phyloP scores from a whole-genome alignment of 2,888 invertebrate genomes.

The Polia nebulosa region DNA sequence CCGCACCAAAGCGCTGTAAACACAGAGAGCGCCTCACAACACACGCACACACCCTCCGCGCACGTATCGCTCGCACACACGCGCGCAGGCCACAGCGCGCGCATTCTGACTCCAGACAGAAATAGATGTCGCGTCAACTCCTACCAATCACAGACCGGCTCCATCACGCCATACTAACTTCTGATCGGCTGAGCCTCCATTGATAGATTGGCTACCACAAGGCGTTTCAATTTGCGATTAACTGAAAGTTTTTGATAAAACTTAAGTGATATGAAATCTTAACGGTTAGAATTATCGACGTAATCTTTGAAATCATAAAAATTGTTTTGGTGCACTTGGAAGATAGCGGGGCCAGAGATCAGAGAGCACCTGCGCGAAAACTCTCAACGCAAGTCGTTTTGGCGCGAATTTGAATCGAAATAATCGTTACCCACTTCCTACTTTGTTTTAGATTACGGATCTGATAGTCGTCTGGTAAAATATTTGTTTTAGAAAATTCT shows the following conservation, averaged over 20 bases:
- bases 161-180: conserved; percentile 80
- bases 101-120: conserved; percentile 81
- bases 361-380: conserved; percentile 67
- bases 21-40: conserved; percentile 87
- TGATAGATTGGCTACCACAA: conserved; percentile 86
- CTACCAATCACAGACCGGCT: conserved; percentile 78
- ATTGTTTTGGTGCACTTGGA: conserved; percentile 27
- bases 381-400: conserved; percentile 69
- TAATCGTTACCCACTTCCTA: conserved; percentile 55
- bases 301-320: conserved; percentile 70
- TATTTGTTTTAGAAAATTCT: conserved; percentile 18
- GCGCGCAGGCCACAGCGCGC: conserved; percentile 77
- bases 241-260: conserved; percentile 89
- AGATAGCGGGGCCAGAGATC: conserved; percentile 26
- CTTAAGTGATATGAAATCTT: conserved; percentile 86
- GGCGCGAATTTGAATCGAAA: conserved; percentile 74
- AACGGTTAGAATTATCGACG: conserved; percentile 77
- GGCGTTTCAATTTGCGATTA: conserved; percentile 88
- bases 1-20: conserved; percentile 90
- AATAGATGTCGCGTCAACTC: conserved; percentile 87
- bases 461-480: conserved; percentile 7
- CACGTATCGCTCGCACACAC: conserved; percentile 77
- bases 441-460: conserved; percentile 23
- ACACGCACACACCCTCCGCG: conserved; percentile 81
- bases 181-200: conserved; percentile 84